A percentile compares a stretch with the other conserved stretches of the same genome.
phyloP scores from a whole-genome alignment of 2,113 vertebrate species.

The Probosciger aterrimus region DNA sequence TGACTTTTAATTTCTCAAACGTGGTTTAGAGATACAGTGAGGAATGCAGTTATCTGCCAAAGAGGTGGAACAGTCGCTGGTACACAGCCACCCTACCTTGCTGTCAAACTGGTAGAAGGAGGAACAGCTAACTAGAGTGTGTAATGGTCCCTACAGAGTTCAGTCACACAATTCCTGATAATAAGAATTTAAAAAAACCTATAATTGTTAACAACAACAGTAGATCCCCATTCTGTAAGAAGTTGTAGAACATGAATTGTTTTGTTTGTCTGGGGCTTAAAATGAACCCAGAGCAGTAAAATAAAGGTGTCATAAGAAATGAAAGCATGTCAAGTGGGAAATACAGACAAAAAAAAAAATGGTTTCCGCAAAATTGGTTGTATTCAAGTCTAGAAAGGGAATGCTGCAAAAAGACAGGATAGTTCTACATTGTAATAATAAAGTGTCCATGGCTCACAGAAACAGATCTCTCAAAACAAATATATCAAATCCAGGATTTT shows the following conservation, averaged over 20 bases:
- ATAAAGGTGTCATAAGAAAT: background rate
- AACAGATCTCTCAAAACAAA: background rate
- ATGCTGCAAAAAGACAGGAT: background rate
- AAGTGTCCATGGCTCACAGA: background rate
- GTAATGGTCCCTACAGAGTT: background rate
- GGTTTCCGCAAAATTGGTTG: background rate
- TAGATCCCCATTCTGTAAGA: background rate
- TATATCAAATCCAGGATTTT: background rate
- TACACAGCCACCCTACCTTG: background rate
- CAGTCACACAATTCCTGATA: background rate
- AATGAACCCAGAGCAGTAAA: background rate
- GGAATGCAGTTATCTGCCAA: background rate
- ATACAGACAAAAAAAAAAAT: background rate
- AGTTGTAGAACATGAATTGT: background rate
- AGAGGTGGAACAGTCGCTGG: background rate
- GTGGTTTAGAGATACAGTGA: background rate
- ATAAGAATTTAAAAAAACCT: background rate
- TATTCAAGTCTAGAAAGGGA: background rate
- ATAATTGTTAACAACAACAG: background rate
- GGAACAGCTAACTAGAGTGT: background rate
- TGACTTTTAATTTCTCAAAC: background rate
- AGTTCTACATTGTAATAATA: background rate
- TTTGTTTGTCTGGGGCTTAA: background rate
- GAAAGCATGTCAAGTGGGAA: background rate
- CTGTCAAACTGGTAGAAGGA: background rate